A percentile compares a stretch with the other conserved stretches of the same genome.
phyloP scores from a whole-genome alignment of 2,113 vertebrate genomes.

The Ptilonorhynchus violaceus region DNA sequence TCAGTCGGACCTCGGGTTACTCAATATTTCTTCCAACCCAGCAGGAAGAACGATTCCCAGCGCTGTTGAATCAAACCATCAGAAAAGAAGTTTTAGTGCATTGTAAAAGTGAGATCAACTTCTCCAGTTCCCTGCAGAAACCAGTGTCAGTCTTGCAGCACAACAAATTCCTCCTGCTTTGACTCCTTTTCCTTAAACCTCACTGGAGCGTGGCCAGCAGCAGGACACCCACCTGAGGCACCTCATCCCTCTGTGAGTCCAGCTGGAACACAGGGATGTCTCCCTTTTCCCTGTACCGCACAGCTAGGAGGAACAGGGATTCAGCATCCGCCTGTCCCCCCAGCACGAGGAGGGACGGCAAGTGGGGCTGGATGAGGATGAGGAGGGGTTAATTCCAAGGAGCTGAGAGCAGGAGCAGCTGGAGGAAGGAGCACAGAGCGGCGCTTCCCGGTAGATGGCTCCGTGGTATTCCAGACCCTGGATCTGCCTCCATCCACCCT shows the following conservation, averaged over 20 bases:
- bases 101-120: not conserved
- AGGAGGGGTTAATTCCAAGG: not conserved
- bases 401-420: not conserved
- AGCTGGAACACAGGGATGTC: not conserved
- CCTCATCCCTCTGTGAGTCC: not conserved
- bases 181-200: not conserved
- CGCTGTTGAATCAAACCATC: not conserved
- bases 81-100: not conserved
- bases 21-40: not conserved
- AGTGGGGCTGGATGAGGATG: not conserved
- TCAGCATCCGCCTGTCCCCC: not conserved
- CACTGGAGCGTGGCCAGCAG: not conserved
- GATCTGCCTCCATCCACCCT: not conserved
- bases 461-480: not conserved
- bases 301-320: rapidly evolving
- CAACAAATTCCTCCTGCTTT: not conserved
- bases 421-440: not conserved
- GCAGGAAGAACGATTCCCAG: not conserved
- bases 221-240: not conserved
- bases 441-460: slow-evolving; percentile 46
- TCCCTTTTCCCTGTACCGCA: rapidly evolving
- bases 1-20: not conserved
- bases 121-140: not conserved
- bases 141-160: not conserved
- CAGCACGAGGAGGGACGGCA: not conserved